Evolutionary conservation across 1,140 invertebrate genomes (phyloP).

Genomic region (Drosophila kikkawai): DNA sequence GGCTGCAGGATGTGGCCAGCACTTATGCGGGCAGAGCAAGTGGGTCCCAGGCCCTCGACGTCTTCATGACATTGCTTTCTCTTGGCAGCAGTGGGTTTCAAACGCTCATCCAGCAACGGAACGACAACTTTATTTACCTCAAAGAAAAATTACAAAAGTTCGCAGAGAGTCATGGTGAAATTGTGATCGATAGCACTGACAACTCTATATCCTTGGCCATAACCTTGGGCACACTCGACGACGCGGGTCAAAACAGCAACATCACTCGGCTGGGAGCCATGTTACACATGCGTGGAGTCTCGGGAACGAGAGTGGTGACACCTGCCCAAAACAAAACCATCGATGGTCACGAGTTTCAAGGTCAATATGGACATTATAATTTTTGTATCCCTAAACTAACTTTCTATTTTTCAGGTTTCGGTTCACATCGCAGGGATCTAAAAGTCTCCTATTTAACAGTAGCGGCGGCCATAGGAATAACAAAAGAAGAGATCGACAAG

Average conservation of each 20-base stretch:
- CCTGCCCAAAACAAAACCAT: constrained; percentile 67
- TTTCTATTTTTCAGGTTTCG: constrained; percentile 70
- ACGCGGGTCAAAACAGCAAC: neutral
- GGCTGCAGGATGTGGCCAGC: constrained; percentile 89
- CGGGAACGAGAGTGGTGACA: constrained; percentile 78
- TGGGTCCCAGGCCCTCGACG: constrained; percentile 90
- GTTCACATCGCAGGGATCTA: constrained; percentile 61
- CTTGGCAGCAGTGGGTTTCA: constrained; percentile 90
- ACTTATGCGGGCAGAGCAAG: constrained; percentile 92
- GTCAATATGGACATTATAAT: constrained; percentile 21
- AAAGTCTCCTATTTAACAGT: constrained; percentile 79
- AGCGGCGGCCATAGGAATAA: constrained; percentile 77
- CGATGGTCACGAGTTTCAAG: constrained; percentile 70
- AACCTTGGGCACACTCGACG: constrained; percentile 50
- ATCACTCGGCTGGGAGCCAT: constrained; percentile 79
- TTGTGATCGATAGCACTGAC: constrained; percentile 88
- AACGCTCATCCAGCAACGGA: constrained; percentile 88
- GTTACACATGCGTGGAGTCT: constrained; percentile 82
- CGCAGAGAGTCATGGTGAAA: constrained; percentile 88
- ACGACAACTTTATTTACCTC: constrained; percentile 89
- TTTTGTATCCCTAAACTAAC: neutral
- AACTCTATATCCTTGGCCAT: constrained; percentile 92
- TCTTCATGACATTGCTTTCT: constrained; percentile 93
- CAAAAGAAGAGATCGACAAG: constrained; percentile 70
- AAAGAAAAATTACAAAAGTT: constrained; percentile 87